These are phyloP conservation scores for Tetramorium alpestre DNA, from an alignment of 1,140 invertebrate genomes.

Conservation along the genomic window DNA sequence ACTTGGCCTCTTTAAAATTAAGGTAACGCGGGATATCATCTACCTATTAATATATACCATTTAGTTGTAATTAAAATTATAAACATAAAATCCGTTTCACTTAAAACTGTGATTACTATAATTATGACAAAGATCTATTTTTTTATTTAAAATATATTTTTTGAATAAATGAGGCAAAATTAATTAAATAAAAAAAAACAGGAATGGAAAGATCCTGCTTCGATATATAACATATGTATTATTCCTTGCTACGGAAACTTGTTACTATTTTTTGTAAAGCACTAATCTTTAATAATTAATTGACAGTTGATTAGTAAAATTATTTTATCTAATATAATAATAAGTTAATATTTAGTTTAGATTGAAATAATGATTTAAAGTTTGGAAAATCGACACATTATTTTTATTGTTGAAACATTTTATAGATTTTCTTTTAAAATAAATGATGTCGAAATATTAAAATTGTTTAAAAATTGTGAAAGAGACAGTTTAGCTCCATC, in stretches of 20 bases:
- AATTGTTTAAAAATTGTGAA: conserved; percentile 20
- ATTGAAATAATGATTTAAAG: background rate
- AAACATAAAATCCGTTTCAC: background rate
- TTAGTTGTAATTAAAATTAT: background rate
- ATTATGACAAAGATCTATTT: background rate
- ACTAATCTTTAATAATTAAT: background rate
- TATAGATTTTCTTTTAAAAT: background rate
- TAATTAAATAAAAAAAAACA: background rate
- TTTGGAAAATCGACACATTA: background rate
- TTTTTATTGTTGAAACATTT: background rate
- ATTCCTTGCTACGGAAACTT: background rate
- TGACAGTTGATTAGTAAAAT: background rate
- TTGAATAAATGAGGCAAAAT: background rate
- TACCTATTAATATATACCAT: background rate
- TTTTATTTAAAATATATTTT: background rate
- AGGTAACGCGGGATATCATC: background rate
- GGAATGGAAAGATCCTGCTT: background rate
- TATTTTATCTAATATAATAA: background rate
- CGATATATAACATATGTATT: background rate
- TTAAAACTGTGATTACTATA: background rate
- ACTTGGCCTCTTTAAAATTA: background rate
- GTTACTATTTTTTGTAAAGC: background rate
- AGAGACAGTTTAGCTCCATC: conserved; percentile 44
- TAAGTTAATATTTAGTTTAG: background rate
- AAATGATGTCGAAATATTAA: background rate